Conservation (phyloP, 2,888 invertebrate species). For the Leptopilina myrica region DNA sequence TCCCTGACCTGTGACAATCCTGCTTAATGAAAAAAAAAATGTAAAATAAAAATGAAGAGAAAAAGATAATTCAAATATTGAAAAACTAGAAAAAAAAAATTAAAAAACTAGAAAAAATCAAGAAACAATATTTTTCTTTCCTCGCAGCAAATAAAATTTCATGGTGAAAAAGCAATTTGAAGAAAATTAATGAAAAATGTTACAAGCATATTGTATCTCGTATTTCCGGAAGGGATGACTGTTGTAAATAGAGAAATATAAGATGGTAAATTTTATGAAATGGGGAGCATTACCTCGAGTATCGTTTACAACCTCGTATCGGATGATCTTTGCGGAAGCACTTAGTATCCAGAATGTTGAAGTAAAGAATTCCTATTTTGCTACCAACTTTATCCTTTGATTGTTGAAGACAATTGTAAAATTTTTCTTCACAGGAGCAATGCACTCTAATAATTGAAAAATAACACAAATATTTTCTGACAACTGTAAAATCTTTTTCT, state of each 20-base stretch:
- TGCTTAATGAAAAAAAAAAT: too few relatives aligned
- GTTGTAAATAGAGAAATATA: slow-evolving; percentile 32
- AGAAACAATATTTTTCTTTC: background rate
- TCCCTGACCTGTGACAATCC: too few relatives aligned
- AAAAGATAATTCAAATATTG: too few relatives aligned
- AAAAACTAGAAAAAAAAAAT: background rate
- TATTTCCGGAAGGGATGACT: background rate
- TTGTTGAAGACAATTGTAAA: slow-evolving; percentile 77
- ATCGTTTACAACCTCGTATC: slow-evolving; percentile 77
- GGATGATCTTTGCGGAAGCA: slow-evolving; percentile 82
- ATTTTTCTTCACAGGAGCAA: slow-evolving; percentile 79
- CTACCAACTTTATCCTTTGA: slow-evolving; percentile 63
- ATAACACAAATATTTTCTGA: slow-evolving; percentile 31
- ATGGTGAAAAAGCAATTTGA: background rate
- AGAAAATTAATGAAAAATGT: background rate
- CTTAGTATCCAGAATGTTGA: slow-evolving; percentile 79
- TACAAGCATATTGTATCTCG: background rate
- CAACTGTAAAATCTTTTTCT: background rate
- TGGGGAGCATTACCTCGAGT: slow-evolving; percentile 77
- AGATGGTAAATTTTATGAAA: slow-evolving; percentile 42
- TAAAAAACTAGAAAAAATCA: background rate
- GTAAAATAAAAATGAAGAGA: too few relatives aligned
- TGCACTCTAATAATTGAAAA: slow-evolving; percentile 71
- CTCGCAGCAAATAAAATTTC: background rate
- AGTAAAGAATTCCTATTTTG: slow-evolving; percentile 77